Evolutionary conservation across 2,113 vertebrate genomes (phyloP).

Genomic region (Gadus chalcogrammus): DNA sequence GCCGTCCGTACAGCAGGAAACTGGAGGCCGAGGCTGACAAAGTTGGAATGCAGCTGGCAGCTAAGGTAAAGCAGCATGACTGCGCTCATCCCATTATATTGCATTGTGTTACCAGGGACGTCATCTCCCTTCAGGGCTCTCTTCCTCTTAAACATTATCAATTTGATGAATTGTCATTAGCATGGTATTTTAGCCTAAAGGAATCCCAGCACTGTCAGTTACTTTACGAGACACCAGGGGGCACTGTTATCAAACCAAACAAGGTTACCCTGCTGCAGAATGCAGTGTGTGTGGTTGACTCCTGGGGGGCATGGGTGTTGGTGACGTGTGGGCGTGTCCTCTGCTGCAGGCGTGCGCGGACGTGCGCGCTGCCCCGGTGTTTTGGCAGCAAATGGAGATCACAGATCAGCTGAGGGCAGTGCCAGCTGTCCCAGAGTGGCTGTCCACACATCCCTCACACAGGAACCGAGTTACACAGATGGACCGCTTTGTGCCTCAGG

Average conservation of each 20-base stretch:
- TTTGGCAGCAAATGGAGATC: slow-evolving; percentile 93
- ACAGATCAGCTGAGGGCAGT: slow-evolving; percentile 69
- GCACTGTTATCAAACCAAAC: slow-evolving; percentile 51
- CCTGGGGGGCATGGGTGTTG: neutral
- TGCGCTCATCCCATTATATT: slow-evolving; percentile 8
- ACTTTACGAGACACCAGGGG: slow-evolving; percentile 40
- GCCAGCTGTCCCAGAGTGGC: slow-evolving; percentile 82
- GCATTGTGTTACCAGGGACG: neutral
- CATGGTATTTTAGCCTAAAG: neutral
- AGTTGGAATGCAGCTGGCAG: slow-evolving; percentile 87
- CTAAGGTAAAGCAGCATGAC: slow-evolving; percentile 79
- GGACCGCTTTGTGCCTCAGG: slow-evolving; percentile 87
- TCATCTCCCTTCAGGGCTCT: neutral
- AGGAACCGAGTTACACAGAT: slow-evolving; percentile 80
- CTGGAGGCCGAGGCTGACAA: slow-evolving; percentile 91
- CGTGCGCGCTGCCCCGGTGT: slow-evolving; percentile 85
- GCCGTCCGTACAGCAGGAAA: slow-evolving; percentile 85
- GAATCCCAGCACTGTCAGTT: neutral
- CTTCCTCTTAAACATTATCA: neutral
- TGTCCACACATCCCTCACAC: slow-evolving; percentile 94
- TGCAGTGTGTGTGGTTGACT: too few relatives aligned
- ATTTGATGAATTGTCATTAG: neutral
- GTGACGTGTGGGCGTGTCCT: slow-evolving; percentile 12
- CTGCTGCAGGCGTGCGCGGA: slow-evolving; percentile 86
- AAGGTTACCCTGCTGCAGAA: too few relatives aligned